These are phyloP conservation scores for Anthonomus grandis DNA, from an alignment of 1,140 invertebrate species.

Conservation along the genomic window DNA sequence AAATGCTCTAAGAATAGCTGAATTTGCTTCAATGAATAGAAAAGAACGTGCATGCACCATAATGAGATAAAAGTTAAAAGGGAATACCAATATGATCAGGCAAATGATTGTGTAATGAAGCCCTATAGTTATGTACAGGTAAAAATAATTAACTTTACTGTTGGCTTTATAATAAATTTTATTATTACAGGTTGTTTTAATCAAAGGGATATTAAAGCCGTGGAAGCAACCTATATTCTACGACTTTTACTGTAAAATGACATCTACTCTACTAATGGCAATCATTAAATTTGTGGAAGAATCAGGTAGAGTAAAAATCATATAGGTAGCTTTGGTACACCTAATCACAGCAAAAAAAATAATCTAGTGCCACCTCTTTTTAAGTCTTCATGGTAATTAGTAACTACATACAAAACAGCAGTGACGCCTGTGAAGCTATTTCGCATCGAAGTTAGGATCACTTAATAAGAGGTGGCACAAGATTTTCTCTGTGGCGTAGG, in stretches of 20 bases:
- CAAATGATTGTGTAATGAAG: conserved; percentile 17
- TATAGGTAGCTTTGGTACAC: no score
- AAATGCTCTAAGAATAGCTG: conserved; percentile 7
- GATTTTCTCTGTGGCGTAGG: no score
- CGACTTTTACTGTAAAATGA: conserved; percentile 40
- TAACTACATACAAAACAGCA: no score
- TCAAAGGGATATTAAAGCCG: conserved; percentile 26
- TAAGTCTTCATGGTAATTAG: no score
- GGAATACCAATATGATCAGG: conserved; percentile 17
- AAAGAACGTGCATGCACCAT: conserved; percentile 6
- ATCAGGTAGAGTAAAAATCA: no score
- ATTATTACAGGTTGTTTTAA: conserved; percentile 23
- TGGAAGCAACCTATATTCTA: conserved; percentile 46
- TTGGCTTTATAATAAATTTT: no score
- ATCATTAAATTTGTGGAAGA: conserved; percentile 16
- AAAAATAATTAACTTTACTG: no score
- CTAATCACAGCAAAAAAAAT: no score
- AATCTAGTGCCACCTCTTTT: no score
- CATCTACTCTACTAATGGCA: conserved; percentile 7
- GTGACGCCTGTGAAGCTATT: no score
- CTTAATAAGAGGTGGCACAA: no score
- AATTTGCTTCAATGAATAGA: conserved; percentile 3
- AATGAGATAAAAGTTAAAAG: conserved; percentile 19
- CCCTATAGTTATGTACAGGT: conserved; percentile 16
- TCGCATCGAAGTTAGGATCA: no score